These are phyloP conservation scores for Panonychus citri DNA, from an alignment of 1,140 invertebrate genomes.

Conservation along the genomic window DNA sequence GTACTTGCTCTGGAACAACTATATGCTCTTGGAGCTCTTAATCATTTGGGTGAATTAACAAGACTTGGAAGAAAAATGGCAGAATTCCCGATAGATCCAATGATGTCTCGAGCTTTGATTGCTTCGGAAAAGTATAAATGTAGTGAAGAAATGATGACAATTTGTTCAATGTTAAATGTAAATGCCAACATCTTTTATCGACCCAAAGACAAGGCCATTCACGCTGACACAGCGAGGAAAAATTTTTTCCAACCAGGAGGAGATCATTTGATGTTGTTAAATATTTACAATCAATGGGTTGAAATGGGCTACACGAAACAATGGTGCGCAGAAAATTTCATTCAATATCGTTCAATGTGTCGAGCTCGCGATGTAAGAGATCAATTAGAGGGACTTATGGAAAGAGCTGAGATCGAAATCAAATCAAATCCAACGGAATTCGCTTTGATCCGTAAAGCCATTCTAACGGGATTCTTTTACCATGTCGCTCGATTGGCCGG, in stretches of 20 bases:
- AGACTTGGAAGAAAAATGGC: constrained; percentile 87
- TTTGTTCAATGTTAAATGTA: constrained; percentile 95
- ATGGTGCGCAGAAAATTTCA: constrained; percentile 99
- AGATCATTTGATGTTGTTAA: constrained; percentile 88
- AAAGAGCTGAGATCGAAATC: constrained; percentile 89
- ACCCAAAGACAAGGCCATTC: constrained; percentile 73
- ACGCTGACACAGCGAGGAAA: constrained; percentile 95
- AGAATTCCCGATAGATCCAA: constrained; percentile 94
- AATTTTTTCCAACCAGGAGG: constrained; percentile 98
- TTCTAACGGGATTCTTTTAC: constrained; percentile 94
- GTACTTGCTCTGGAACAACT: constrained; percentile 93
- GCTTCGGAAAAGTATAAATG: constrained; percentile 98
- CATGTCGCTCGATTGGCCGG: constrained; percentile 99
- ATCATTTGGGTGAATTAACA: constrained; percentile 86
- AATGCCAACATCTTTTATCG: constrained; percentile 89
- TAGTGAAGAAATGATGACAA: constrained; percentile 92
- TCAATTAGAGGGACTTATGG: constrained; percentile 93
- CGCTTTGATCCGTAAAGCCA: constrained; percentile 83
- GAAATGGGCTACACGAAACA: constrained; percentile 97
- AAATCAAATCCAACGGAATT: constrained; percentile 88
- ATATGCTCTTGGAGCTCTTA: constrained; percentile 85
- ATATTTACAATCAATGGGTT: constrained; percentile 98
- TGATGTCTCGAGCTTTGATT: constrained; percentile 95
- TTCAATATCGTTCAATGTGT: constrained; percentile 83
- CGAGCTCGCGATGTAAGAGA: constrained; percentile 94